Conservation (phyloP, 1,140 invertebrate genomes). For the Procambarus virginalis region DNA sequence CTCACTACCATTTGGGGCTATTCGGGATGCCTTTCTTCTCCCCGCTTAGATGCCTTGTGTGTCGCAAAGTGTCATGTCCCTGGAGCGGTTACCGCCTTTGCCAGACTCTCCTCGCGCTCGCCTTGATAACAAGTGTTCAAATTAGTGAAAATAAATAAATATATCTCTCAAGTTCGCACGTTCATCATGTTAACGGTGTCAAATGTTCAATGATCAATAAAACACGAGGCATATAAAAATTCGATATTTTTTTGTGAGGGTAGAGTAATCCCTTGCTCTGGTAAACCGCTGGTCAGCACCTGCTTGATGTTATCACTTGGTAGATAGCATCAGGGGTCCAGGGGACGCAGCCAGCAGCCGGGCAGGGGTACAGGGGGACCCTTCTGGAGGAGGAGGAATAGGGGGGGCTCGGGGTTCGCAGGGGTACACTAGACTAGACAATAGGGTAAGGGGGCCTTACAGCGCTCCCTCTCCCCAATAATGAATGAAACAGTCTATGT, state of each 20-base stretch:
- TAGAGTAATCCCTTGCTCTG: constrained; percentile 47
- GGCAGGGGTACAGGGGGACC: background rate
- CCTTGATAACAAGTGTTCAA: background rate
- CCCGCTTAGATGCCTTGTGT: constrained; percentile 30
- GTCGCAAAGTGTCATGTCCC: constrained; percentile 45
- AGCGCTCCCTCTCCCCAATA: constrained; percentile 48
- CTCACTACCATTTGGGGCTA: constrained; percentile 16
- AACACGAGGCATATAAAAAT: background rate
- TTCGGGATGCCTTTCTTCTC: constrained; percentile 27
- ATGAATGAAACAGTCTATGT: constrained; percentile 55
- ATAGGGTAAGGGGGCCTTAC: constrained; percentile 30
- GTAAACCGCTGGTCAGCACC: constrained; percentile 60
- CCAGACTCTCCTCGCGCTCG: constrained; percentile 1
- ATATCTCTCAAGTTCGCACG: background rate
- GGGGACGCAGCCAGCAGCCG: constrained; percentile 50
- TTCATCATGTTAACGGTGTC: background rate
- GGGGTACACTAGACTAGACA: constrained; percentile 27
- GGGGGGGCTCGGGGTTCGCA: background rate
- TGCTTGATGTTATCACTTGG: constrained; percentile 59
- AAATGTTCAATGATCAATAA: background rate
- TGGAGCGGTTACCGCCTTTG: constrained; percentile 32
- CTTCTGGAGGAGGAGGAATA: background rate
- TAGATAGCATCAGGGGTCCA: constrained; percentile 51
- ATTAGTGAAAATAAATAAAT: background rate
- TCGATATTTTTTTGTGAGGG: constrained; percentile 3